A percentile compares a stretch with the other conserved stretches of the same genome.
These are phyloP conservation scores for Saiga tatarica DNA, from an alignment of 2,113 vertebrate species.

Conservation along the genomic window DNA sequence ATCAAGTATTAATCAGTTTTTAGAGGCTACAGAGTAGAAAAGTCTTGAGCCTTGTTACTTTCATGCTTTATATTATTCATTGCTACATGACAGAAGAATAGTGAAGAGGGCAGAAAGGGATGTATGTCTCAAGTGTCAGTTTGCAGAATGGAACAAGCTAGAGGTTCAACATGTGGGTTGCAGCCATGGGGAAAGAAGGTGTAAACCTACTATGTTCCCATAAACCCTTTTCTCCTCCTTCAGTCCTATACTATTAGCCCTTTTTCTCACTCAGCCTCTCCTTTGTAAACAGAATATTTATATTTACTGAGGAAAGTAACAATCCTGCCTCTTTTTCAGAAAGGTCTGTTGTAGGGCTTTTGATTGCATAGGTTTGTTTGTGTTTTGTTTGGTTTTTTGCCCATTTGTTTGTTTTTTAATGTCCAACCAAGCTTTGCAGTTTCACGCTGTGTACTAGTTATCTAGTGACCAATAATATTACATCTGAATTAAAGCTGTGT, in stretches of 20 bases:
- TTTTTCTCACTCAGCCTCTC: background rate
- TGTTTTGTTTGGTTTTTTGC: rapidly evolving
- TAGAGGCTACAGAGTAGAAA: background rate
- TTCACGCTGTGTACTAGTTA: background rate
- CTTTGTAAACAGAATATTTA: background rate
- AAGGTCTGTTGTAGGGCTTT: background rate
- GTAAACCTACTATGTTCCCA: background rate
- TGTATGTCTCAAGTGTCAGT: background rate
- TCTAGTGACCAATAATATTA: background rate
- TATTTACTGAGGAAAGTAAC: background rate
- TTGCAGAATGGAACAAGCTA: background rate
- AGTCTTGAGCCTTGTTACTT: background rate
- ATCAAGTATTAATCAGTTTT: background rate
- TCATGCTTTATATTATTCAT: background rate
- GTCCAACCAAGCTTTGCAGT: background rate
- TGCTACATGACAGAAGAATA: background rate
- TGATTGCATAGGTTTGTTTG: background rate
- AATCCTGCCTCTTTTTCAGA: background rate
- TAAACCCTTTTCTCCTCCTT: no score
- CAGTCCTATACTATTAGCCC: background rate
- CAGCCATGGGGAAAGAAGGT: background rate
- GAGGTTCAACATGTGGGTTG: background rate
- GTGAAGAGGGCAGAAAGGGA: background rate
- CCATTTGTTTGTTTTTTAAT: background rate
- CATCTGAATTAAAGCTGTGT: background rate